These are phyloP conservation scores for Phaonia tiefii DNA, from an alignment of 2,888 invertebrate genomes.

Conservation along the genomic window DNA sequence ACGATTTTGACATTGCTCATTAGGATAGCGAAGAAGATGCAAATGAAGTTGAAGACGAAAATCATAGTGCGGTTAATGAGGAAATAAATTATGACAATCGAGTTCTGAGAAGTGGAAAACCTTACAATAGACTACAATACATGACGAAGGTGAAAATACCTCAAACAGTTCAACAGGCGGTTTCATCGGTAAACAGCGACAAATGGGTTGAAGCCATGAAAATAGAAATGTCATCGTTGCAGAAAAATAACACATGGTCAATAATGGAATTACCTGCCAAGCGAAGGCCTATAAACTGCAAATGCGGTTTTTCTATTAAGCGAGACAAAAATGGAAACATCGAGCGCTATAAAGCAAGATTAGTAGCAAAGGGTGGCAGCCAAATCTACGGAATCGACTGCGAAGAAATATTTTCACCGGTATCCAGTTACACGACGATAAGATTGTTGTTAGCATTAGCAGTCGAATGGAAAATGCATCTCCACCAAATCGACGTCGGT, in stretches of 20 bases:
- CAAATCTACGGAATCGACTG: constrained; percentile 57
- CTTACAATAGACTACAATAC: constrained; percentile 46
- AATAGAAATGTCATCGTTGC: constrained; percentile 57
- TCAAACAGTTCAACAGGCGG: constrained; percentile 50
- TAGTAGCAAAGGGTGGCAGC: constrained; percentile 62
- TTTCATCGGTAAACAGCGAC: constrained; percentile 24
- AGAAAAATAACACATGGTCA: constrained; percentile 62
- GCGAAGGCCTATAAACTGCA: neutral
- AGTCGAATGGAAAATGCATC: constrained; percentile 53
- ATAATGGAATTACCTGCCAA: neutral
- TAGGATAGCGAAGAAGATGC: constrained; percentile 4
- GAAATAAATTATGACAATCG: constrained; percentile 14
- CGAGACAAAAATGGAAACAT: neutral
- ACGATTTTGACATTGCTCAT: constrained; percentile 22
- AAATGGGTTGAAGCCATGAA: constrained; percentile 52
- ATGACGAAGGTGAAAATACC: constrained; percentile 52
- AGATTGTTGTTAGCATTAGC: constrained; percentile 56
- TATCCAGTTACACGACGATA: constrained; percentile 60
- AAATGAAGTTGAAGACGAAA: constrained; percentile 21
- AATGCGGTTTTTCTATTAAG: neutral
- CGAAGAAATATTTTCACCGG: constrained; percentile 66
- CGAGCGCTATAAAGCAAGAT: constrained; percentile 61
- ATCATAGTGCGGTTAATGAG: constrained; percentile 15
- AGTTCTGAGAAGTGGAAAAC: constrained; percentile 51
- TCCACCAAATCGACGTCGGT: constrained; percentile 66